Conservation (phyloP, 2,888 invertebrate genomes). For the Melieria omissa region DNA sequence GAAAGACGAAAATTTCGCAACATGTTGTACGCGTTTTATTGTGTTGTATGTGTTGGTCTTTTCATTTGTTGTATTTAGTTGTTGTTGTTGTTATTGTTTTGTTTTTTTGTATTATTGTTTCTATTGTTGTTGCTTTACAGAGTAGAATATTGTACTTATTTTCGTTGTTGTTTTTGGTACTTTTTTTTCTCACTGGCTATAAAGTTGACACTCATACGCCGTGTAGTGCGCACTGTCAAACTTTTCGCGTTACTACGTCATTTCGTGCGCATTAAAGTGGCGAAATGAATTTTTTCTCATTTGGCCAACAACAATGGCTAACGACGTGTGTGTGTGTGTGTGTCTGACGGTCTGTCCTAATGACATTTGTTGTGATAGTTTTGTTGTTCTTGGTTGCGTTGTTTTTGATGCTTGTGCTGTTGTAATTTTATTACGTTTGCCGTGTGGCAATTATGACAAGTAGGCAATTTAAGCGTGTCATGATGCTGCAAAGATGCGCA, state of each 20-base stretch:
- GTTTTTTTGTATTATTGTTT: too few relatives aligned
- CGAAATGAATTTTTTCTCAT: constrained; percentile 29
- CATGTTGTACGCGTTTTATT: neutral
- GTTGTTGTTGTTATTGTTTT: too few relatives aligned
- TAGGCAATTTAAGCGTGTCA: too few relatives aligned
- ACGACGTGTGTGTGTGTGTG: too few relatives aligned
- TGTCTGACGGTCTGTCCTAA: neutral
- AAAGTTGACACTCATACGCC: neutral
- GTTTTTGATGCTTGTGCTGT: neutral
- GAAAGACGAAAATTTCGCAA: neutral
- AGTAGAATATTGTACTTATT: too few relatives aligned
- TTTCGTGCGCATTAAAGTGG: neutral
- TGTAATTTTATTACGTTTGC: neutral
- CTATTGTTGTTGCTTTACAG: too few relatives aligned
- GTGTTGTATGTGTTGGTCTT: too few relatives aligned
- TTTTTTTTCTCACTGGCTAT: too few relatives aligned
- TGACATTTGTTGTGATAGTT: neutral
- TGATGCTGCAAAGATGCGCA: too few relatives aligned
- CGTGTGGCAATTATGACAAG: neutral
- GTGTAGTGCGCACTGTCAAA: neutral
- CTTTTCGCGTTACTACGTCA: neutral
- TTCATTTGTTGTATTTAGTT: too few relatives aligned
- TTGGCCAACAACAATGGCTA: constrained; percentile 27
- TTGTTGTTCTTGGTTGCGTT: neutral
- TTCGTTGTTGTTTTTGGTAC: too few relatives aligned